Evolutionary conservation across 2,888 invertebrate species (phyloP), one percentile per base, ranked within the genome.

Genomic region (Tortricodes alternella): DNA sequence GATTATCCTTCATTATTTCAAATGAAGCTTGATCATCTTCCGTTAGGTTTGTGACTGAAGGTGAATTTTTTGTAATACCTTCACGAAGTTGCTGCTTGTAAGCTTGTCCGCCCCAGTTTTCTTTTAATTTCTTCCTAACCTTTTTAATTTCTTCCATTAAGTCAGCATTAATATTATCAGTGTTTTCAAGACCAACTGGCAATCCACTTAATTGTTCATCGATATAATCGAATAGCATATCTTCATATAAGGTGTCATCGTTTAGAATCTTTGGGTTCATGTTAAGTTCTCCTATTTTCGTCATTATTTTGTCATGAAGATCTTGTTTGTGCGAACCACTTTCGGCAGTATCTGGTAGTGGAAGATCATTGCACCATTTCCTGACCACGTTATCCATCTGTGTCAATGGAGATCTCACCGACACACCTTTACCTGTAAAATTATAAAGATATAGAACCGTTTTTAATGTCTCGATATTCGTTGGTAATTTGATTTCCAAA

Each of bases 21-120:
- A 85, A 74, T 15, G 66, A 65, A 11, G 66, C 70, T 51, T 67
- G 58, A 58, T 78, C 77, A 8, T 78, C 78, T 4, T n/a, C 11
- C 4, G 72, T 46, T 1, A 71, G 27, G 19, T 61, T 56, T 5
- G 56, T 51, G n/a, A 61, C 55, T 9, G 63, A 50, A n/a, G 78
- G 74, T 21, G 82, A 60, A n/a, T 70, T 69, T 13, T 67, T 71
- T n/a, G 74, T 67, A 50, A 83, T 66, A 3, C 68, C 63, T 24
- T 81, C 73, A 21, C 71, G 70, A 27, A 86, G 63, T 46, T 74
- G 68, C 50, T 74, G 73, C 52, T 76, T 82, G 52, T 83, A 83
- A 11, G 58, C 59, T 62, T 71, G 67, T 3, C 72, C 74, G 7
- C 69, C 65, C 8, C 70, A 58, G 58, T 74, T 68, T 59, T 71